Base-by-base conservation (phyloP, 2,113 vertebrate genomes). In the Casuarius casuarius region DNA sequence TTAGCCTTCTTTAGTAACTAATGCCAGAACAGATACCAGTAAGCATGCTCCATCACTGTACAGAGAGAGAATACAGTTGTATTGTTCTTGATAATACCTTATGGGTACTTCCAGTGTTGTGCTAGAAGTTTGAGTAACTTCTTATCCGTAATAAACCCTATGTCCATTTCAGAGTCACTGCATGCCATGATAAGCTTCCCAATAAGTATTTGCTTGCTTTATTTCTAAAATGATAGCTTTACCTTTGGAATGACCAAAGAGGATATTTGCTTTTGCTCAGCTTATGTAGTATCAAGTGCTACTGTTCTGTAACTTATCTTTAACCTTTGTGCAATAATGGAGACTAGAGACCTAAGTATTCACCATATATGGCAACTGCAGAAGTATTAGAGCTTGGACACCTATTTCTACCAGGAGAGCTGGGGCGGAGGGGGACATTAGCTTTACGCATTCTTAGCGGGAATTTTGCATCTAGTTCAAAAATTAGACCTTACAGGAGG, bases 61-160 rank as follows among this genome's bases (percentile, higher is more conserved):
- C 2, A 3, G 48, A 46, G 9, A 51, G 20, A 62, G 3, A 6
- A 71, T 4, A 10, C 8, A 65, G 42, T 44, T 5, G 59, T 16
- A 49, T 31, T 63, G 8, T 21, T 88, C 15, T 22, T 71, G 29
- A 5, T 35, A 70, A 58, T 31, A 51, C 22, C 44, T 84, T 4
- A 67, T 18, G 33, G 7, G 5, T 72, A 40, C 29, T 82, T 42
- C 46, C 38, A 29, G 19, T 19, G 12, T 10, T 62, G 33, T 42
- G 29, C 19, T 0, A 1, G 16, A 84, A 51, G 29, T 3, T 0
- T 13, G n/a, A 80, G 25, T 31, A 90, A 61, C 26, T 46, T 18
- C 10, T 70, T 61, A 61, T 7, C 17, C 15, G 4, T 35, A 63
- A 74, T 14, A 56, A 0, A 63, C 15, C 70, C 46, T 0, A 51